Evolutionary conservation across 1,140 invertebrate species (phyloP), one percentile per base, ranked within the genome.

Genomic region (Cataglyphis hispanica): DNA sequence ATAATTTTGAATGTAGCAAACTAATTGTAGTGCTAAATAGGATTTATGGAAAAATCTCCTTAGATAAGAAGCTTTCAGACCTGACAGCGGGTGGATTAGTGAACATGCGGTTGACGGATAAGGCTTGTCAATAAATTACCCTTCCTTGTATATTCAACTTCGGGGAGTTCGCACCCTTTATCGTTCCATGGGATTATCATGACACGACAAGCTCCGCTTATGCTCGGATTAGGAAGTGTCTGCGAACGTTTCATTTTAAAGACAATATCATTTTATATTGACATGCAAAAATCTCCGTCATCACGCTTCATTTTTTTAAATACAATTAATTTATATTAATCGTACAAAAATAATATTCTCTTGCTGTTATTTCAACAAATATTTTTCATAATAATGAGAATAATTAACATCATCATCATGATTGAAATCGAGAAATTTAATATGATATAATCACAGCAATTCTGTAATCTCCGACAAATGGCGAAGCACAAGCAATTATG

Each of bases 101-200:
- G 61, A 85, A 61, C 75, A 43, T 53, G 72, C 60, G 76, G 72
- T 80, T 70, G 87, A 85, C 85, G 61, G 76, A 83, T 84, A 85
- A 83, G 76, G 60, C 85, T 84, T 58, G 83, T 87, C 91, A 86
- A 91, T 92, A 91, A 92, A 92, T 92, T 91, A 88, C 76, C 80
- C 84, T 90, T 86, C 83, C 91, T 86, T 86, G 64, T 88, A 88
- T 90, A 90, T 92, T 92, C 72, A 84, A 91, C 91, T 90, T 87
- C 66, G 58, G 86, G 83, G 81, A 87, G 69, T 74, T 86, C 76
- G 84, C 81, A 63, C 70, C 85, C 70, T 84, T 78, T 86, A 84
- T 58, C 67, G 77, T 89, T 92, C 85, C 91, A 83, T 86, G 50
- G 84, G 85, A 92, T 91, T 91, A 91, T 91, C 87, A 89, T 87